Evolutionary conservation across 2,797 vertebrate species (phyloP).

Genomic region (Paedocypris micromegethes): DNA sequence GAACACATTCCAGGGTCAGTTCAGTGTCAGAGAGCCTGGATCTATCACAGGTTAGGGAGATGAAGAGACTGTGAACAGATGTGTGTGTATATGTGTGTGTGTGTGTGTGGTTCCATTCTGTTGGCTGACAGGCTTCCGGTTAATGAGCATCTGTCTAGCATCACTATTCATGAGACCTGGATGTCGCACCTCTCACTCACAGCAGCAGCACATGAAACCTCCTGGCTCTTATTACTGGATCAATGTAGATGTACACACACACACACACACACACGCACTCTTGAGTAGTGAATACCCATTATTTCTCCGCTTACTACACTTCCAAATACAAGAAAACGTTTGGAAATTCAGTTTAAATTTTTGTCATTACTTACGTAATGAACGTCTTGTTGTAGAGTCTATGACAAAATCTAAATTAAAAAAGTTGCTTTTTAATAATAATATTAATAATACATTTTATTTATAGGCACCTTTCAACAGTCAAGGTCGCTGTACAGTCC

Average conservation of each 20-base stretch:
- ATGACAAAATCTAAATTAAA: too few relatives aligned
- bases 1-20: slow-evolving; percentile 34
- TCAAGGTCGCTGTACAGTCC: too few relatives aligned
- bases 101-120: slow-evolving; percentile 51
- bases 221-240: slow-evolving; percentile 60
- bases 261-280: background rate
- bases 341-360: background rate
- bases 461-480: too few relatives aligned
- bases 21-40: slow-evolving; percentile 48
- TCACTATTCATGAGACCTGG: slow-evolving; percentile 73
- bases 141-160: slow-evolving; percentile 74
- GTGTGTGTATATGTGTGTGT: slow-evolving; percentile 39
- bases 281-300: slow-evolving; percentile 8
- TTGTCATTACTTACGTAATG: too few relatives aligned
- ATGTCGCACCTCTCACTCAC: slow-evolving; percentile 63
- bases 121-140: slow-evolving; percentile 64
- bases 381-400: too few relatives aligned
- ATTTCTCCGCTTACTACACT: background rate
- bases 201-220: slow-evolving; percentile 57
- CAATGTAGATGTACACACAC: slow-evolving; percentile 15
- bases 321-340: background rate
- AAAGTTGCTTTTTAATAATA: too few relatives aligned
- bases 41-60: slow-evolving; percentile 50
- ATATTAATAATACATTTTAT: too few relatives aligned
- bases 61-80: slow-evolving; percentile 55